A percentile compares a stretch with the other conserved stretches of the same genome.
These are phyloP conservation scores for Megastigmus dorsalis DNA, from an alignment of 2,888 invertebrate species.

Conservation along the genomic window DNA sequence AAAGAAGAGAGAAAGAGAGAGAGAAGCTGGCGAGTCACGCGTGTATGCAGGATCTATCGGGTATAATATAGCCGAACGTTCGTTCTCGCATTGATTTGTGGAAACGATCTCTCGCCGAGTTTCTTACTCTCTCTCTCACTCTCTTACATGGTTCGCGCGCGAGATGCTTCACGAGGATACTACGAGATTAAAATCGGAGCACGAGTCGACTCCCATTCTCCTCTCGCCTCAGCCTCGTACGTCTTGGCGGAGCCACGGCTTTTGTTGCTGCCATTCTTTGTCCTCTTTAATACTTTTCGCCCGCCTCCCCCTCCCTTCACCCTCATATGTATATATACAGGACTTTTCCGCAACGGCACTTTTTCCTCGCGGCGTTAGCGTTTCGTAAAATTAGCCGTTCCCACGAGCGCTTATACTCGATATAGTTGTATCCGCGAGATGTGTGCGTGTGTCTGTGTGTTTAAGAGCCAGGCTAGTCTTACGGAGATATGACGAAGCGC, in stretches of 20 bases:
- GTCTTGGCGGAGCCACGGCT: no score
- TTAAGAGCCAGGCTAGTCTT: background rate
- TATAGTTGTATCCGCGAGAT: no score
- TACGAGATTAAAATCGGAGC: conserved; percentile 49
- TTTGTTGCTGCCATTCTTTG: no score
- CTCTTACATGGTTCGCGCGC: background rate
- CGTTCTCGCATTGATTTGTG: conserved; percentile 52
- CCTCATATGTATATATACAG: background rate
- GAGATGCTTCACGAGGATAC: conserved; percentile 45
- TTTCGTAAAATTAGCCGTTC: conserved; percentile 42
- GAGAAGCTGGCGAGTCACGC: conserved; percentile 41
- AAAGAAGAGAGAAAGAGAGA: conserved; percentile 12
- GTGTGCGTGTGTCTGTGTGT: no score
- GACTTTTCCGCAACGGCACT: background rate
- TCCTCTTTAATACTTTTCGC: no score
- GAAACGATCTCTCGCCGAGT: conserved; percentile 50
- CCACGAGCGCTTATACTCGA: no score
- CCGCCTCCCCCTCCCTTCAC: no score
- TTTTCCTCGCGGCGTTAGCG: conserved; percentile 1
- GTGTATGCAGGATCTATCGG: conserved; percentile 47
- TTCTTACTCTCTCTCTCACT: conserved; percentile 1
- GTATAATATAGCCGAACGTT: conserved; percentile 40
- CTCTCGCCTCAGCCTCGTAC: no score
- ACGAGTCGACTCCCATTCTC: conserved; percentile 31
- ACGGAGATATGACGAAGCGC: background rate